phyloP scores from a whole-genome alignment of 30 jellyfish, hydroid and myxozoan species.

The Aurelia aurita region DNA sequence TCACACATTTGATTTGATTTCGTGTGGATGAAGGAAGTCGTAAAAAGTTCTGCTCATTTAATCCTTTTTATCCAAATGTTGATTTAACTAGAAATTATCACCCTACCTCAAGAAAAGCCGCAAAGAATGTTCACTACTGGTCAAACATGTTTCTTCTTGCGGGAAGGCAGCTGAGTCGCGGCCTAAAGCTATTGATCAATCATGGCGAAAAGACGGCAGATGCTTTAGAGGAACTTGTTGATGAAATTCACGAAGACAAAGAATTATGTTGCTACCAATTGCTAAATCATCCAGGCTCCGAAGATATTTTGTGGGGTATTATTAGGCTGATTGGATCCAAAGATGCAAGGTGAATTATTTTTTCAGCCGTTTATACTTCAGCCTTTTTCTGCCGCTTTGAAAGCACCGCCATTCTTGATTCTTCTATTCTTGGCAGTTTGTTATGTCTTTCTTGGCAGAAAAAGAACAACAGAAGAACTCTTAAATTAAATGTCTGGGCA shows the following conservation, averaged over 20 bases:
- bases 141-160: slow-evolving; percentile 64
- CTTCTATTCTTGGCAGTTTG: too few relatives aligned
- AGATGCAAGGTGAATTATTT: slow-evolving; percentile 56
- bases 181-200: slow-evolving; percentile 39
- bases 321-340: slow-evolving; percentile 58
- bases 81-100: not conserved
- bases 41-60: slow-evolving; percentile 41
- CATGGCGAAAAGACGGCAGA: slow-evolving; percentile 55
- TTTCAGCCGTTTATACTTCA: too few relatives aligned
- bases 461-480: too few relatives aligned
- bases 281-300: slow-evolving; percentile 87
- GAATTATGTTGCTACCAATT: slow-evolving; percentile 86
- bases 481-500: too few relatives aligned
- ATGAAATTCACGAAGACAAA: slow-evolving; percentile 54
- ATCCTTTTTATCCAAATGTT: slow-evolving; percentile 28
- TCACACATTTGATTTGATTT: too few relatives aligned
- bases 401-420: too few relatives aligned
- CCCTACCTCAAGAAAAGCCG: not conserved
- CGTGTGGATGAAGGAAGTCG: not conserved
- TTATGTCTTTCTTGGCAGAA: too few relatives aligned
- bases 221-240: slow-evolving; percentile 57
- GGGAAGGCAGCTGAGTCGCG: slow-evolving; percentile 68
- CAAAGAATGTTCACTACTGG: slow-evolving; percentile 7
- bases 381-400: too few relatives aligned
- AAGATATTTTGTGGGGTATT: slow-evolving; percentile 83